Percentiles rank a stretch among this genome's conserved stretches.
These are phyloP conservation scores for Pristionchus entomophagus DNA, from an alignment of 2,888 invertebrate genomes.

Conservation along the genomic window DNA sequence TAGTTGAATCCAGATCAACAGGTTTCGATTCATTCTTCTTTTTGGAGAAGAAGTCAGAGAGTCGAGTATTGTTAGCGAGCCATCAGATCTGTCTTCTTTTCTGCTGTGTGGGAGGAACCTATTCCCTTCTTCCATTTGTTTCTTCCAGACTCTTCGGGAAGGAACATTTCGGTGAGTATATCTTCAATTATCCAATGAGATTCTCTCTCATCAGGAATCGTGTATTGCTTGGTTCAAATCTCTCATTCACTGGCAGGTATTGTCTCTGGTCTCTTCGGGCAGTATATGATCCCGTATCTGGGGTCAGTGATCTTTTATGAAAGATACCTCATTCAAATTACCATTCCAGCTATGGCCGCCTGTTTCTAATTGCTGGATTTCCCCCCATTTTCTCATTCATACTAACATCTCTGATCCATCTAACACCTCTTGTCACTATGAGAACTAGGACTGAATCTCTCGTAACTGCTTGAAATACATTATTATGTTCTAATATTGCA, in stretches of 20 bases:
- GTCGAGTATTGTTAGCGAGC: no score
- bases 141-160: conserved; percentile 69
- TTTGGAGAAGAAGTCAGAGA: no score
- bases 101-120: conserved; percentile 71
- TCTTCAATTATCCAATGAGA: neutral
- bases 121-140: conserved; percentile 70
- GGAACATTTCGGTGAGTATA: conserved; percentile 66
- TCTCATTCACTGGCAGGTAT: conserved; percentile 68
- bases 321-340: no score
- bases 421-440: conserved; percentile 51
- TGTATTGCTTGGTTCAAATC: conserved; percentile 70
- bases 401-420: conserved; percentile 64
- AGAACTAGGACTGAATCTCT: neutral
- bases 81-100: conserved; percentile 71
- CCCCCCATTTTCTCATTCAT: conserved; percentile 56
- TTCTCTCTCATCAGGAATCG: conserved; percentile 53
- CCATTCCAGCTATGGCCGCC: conserved; percentile 67
- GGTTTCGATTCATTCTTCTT: no score
- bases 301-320: conserved; percentile 44
- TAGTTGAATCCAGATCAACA: no score
- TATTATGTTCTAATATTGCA: no score
- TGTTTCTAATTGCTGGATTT: conserved; percentile 64
- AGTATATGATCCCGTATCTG: conserved; percentile 48
- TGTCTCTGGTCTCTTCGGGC: conserved; percentile 68
- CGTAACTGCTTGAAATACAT: conserved; percentile 19